phyloP scores from a whole-genome alignment of 2,797 vertebrate genomes.

The Pteropus rufus region DNA sequence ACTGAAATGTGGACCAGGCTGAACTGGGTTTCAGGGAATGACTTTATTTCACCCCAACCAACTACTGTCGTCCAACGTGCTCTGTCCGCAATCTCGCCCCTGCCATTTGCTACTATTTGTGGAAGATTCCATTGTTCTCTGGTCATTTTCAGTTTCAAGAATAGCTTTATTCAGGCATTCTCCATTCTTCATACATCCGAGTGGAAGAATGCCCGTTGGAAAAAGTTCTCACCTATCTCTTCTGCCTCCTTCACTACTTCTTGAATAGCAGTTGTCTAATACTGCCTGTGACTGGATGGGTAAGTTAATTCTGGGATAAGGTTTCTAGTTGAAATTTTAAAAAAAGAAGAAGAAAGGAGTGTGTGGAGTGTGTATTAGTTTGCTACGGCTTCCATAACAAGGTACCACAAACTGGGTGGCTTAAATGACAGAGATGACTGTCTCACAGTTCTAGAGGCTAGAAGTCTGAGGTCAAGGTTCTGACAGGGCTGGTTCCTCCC shows the following conservation, averaged over 20 bases:
- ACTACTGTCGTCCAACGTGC: not conserved
- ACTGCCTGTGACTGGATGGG: not conserved
- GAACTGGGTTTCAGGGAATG: not conserved
- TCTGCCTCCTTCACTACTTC: not conserved
- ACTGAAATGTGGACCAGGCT: not conserved
- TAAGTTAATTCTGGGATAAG: not conserved
- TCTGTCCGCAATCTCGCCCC: not conserved
- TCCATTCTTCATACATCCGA: not conserved
- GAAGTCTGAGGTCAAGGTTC: not conserved
- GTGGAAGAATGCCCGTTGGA: not conserved
- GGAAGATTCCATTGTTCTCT: not conserved
- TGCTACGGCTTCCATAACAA: not conserved
- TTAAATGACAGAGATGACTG: not conserved
- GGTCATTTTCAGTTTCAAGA: not conserved
- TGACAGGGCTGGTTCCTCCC: not conserved
- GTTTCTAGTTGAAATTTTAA: not conserved
- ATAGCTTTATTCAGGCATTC: not conserved
- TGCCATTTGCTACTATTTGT: not conserved
- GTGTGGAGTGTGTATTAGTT: accelerated
- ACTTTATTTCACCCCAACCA: not conserved
- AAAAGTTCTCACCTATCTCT: not conserved
- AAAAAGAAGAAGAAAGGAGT: not conserved
- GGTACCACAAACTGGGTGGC: not conserved
- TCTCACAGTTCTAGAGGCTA: not conserved
- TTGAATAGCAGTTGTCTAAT: not conserved